A percentile compares a stretch with the other conserved stretches of the same genome.
phyloP scores from a whole-genome alignment of 2,797 vertebrate species.

The Aplochiton taeniatus region DNA sequence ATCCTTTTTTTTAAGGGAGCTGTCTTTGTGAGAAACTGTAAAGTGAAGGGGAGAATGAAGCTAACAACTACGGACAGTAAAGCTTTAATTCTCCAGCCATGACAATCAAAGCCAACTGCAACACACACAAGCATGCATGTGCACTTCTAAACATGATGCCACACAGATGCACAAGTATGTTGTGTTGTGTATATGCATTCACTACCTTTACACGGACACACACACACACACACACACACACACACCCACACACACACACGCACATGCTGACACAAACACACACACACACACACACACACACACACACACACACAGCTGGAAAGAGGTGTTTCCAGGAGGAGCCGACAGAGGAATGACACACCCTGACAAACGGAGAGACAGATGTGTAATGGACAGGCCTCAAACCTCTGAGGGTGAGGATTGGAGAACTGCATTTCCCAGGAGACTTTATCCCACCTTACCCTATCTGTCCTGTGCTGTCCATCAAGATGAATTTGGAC shows the following conservation, averaged over 20 bases:
- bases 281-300: slow-evolving; percentile 21
- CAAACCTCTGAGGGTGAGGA: slow-evolving; percentile 46
- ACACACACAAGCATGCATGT: slow-evolving; percentile 35
- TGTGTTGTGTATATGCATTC: background rate
- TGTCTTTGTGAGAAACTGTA: slow-evolving; percentile 73
- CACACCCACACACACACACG: slow-evolving; percentile 50
- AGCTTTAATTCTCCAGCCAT: slow-evolving; percentile 84
- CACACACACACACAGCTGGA: slow-evolving; percentile 52
- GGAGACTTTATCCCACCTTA: slow-evolving; percentile 55
- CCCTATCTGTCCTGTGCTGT: slow-evolving; percentile 50
- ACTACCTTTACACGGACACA: slow-evolving; percentile 16
- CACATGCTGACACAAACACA: slow-evolving; percentile 34
- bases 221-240: background rate
- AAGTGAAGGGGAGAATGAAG: slow-evolving; percentile 76
- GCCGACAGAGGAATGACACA: slow-evolving; percentile 63
- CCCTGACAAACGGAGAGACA: slow-evolving; percentile 44
- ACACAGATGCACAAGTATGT: slow-evolving; percentile 15
- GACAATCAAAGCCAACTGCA: slow-evolving; percentile 82
- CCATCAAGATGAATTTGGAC: slow-evolving; percentile 59
- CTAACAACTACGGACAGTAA: slow-evolving; percentile 75
- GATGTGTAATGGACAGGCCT: slow-evolving; percentile 37
- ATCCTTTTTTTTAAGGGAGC: slow-evolving; percentile 67
- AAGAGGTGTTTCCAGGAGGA: slow-evolving; percentile 56
- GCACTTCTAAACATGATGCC: slow-evolving; percentile 16
- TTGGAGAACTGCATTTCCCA: slow-evolving; percentile 46